A percentile compares a stretch with the other conserved stretches of the same genome.
These are phyloP conservation scores for Sinohyriopsis cumingii DNA, from an alignment of 2,888 invertebrate species.

Conservation along the genomic window DNA sequence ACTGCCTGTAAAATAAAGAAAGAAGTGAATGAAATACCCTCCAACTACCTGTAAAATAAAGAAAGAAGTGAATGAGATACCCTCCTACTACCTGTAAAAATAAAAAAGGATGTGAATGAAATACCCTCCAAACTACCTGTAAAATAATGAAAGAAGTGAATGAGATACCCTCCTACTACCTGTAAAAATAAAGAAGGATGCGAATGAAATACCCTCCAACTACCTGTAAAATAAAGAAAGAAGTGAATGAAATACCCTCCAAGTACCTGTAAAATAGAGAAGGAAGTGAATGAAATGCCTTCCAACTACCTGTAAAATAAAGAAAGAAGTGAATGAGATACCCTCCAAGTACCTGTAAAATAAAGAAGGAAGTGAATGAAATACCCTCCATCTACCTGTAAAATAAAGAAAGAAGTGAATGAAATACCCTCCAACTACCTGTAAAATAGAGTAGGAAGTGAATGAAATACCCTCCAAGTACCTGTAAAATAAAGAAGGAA, in stretches of 20 bases:
- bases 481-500: conserved; percentile 46
- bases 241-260: too few relatives aligned
- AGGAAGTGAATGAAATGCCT: conserved; percentile 78
- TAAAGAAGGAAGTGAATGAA: conserved; percentile 81
- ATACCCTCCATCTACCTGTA: conserved; percentile 24
- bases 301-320: conserved; percentile 50
- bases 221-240: conserved; percentile 47
- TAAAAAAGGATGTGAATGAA: conserved; percentile 81
- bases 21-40: conserved; percentile 78
- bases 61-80: not conserved
- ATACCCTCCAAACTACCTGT: conserved; percentile 25
- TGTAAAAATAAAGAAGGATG: too few relatives aligned
- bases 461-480: conserved; percentile 69
- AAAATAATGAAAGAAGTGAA: conserved; percentile 44
- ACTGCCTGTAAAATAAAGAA: too few relatives aligned
- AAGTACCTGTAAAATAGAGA: too few relatives aligned
- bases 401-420: conserved; percentile 44
- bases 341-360: too few relatives aligned
- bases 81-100: too few relatives aligned
- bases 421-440: too few relatives aligned
- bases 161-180: too few relatives aligned
- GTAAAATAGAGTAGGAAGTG: too few relatives aligned
- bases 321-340: not conserved
- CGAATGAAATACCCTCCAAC: conserved; percentile 74
- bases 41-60: conserved; percentile 50